These are phyloP conservation scores for Drosophila barbarae DNA, from an alignment of 2,888 invertebrate genomes.

Conservation along the genomic window DNA sequence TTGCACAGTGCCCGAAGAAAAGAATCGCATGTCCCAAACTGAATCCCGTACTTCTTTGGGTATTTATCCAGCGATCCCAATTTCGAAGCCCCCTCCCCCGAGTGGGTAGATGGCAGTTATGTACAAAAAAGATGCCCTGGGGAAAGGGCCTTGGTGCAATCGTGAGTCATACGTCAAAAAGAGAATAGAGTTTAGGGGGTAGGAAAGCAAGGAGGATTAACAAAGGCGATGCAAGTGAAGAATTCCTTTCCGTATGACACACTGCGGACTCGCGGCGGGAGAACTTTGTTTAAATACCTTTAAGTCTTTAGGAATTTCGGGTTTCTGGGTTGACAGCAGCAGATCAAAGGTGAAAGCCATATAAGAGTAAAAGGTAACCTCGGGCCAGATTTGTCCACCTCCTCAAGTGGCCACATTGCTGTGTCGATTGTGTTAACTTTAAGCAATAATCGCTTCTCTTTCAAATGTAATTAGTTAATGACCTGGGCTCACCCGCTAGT, in stretches of 20 bases:
- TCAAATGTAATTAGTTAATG: slow-evolving; percentile 63
- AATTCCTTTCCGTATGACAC: slow-evolving; percentile 7
- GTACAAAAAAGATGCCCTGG: slow-evolving; percentile 24
- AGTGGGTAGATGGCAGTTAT: slow-evolving; percentile 16
- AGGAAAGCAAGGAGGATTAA: slow-evolving; percentile 3
- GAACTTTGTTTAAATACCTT: slow-evolving; percentile 42
- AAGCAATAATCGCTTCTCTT: slow-evolving; percentile 36
- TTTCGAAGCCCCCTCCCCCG: slow-evolving; percentile 1
- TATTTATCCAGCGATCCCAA: slow-evolving; percentile 14
- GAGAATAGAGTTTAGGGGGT: background rate
- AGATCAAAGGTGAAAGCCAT: slow-evolving; percentile 67
- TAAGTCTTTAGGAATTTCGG: slow-evolving; percentile 42
- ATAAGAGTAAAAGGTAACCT: slow-evolving; percentile 31
- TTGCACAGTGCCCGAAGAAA: slow-evolving; percentile 23
- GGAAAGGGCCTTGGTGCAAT: slow-evolving; percentile 20
- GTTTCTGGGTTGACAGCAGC: slow-evolving; percentile 5
- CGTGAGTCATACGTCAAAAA: slow-evolving; percentile 34
- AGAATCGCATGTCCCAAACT: slow-evolving; percentile 9
- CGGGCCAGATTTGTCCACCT: slow-evolving; percentile 15
- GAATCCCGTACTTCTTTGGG: background rate
- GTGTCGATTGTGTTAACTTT: slow-evolving; percentile 31
- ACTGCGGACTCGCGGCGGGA: slow-evolving; percentile 7
- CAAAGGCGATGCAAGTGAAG: slow-evolving; percentile 7
- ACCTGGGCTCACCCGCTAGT: slow-evolving; percentile 13
- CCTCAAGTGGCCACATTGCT: slow-evolving; percentile 8